Evolutionary conservation across 2,888 invertebrate genomes (phyloP), one percentile per base, ranked within the genome.

Genomic region (Danaus chrysippus): DNA sequence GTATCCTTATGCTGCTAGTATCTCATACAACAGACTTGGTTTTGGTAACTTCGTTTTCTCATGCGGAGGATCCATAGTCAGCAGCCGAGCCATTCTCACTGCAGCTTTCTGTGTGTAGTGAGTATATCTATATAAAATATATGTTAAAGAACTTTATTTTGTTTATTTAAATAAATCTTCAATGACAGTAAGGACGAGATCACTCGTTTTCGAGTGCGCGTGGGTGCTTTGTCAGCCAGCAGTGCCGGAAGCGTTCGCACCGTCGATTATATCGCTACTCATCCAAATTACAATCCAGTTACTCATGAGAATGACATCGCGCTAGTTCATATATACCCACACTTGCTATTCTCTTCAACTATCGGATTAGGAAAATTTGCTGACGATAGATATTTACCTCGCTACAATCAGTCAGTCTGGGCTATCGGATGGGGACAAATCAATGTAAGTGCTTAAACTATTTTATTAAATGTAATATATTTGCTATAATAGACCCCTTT

Each of bases 291-390:
- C 72, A 76, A 83, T 66, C 11, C 60, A 3, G 1, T 44, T 0
- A 73, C 66, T 1, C 63, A 74, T 0, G 73, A 77, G 52, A 76
- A 77, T 60, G 87, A 89, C 56, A 68, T 87, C 15, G 80, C 81
- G n/a, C 70, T 88, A 1, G 34, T 46, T 85, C 46, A 42, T 42
- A 15, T 62, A 5, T 3, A 54, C n/a, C 64, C 70, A 3, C 62
- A 55, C 10, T 63, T 67, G 11, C 61, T 58, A 19, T 69, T 68
- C 42, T 72, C 63, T 43, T 67, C 64, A 41, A 60, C 59, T 9
- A 71, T 75, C 0, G 67, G 63, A n/a, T 61, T 71, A 0, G 74
- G 66, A 0, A 64, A 53, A 15, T 75, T 78, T 12, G 75, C 79
- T 2, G 73, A 73, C 1, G 2, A 71, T 6, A 71, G 68, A 56